These are phyloP conservation scores for Anniella stebbinsi DNA, from an alignment of 2,797 vertebrate species.

Conservation along the genomic window DNA sequence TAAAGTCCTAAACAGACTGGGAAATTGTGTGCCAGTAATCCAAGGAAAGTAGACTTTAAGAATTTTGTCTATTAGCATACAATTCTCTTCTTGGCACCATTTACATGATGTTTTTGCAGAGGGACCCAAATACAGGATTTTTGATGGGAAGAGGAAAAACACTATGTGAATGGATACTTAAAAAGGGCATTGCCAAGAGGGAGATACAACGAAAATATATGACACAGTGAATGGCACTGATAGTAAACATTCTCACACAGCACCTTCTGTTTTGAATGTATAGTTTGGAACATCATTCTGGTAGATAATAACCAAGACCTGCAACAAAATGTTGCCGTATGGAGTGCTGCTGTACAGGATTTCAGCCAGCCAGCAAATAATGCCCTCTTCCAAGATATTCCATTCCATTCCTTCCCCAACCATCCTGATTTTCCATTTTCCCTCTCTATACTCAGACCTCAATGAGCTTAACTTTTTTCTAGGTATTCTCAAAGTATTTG, in stretches of 20 bases:
- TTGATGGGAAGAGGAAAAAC: neutral
- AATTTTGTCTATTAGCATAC: neutral
- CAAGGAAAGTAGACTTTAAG: neutral
- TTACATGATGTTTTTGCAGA: neutral
- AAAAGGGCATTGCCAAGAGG: neutral
- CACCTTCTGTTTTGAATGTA: neutral
- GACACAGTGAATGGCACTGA: neutral
- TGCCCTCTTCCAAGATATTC: too few species aligned
- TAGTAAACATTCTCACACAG: neutral
- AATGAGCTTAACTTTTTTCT: neutral
- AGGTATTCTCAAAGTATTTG: too few species aligned
- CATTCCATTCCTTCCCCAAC: neutral
- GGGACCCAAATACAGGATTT: neutral
- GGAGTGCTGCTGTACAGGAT: neutral
- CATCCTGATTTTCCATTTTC: neutral
- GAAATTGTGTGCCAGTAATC: neutral
- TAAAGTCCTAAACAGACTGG: too few species aligned
- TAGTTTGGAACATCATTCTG: neutral
- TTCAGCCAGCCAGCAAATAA: neutral
- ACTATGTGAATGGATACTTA: neutral
- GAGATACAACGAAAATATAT: neutral
- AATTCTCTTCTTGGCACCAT: neutral
- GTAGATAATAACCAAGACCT: neutral
- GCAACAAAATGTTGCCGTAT: neutral
- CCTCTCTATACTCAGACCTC: neutral